Evolutionary conservation across 2,888 invertebrate species (phyloP).

Genomic region (Charanyca ferruginea): DNA sequence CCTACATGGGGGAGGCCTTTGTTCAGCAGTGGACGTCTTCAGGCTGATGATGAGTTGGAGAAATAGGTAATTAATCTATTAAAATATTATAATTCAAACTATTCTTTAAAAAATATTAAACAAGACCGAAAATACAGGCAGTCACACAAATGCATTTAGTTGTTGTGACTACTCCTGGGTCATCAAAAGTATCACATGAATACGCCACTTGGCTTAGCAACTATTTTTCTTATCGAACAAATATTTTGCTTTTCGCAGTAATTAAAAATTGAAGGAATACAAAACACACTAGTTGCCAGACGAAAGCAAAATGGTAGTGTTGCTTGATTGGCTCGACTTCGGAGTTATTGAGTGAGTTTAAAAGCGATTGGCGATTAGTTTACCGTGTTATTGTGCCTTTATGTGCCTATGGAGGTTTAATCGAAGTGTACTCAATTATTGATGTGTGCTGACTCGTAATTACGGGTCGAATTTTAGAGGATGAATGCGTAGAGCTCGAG

Average conservation of each 20-base stretch:
- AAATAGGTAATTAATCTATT: too few species aligned
- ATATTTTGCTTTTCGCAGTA: neutral
- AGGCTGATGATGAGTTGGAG: too few species aligned
- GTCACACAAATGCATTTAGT: too few species aligned
- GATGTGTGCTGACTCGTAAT: neutral
- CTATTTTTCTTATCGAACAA: neutral
- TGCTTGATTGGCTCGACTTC: conserved; percentile 32
- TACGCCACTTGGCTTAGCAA: neutral
- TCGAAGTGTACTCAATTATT: neutral
- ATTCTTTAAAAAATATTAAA: too few species aligned
- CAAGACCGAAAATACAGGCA: too few species aligned
- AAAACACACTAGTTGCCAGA: conserved; percentile 3
- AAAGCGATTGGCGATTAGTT: conserved; percentile 30
- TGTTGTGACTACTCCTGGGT: neutral
- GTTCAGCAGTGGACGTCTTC: too few species aligned
- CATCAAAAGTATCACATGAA: neutral
- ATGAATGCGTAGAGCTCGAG: too few species aligned
- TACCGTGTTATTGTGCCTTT: conserved; percentile 23
- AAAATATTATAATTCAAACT: too few species aligned
- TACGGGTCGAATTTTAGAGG: too few species aligned
- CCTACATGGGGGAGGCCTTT: too few species aligned
- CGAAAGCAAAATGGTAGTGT: conserved; percentile 21
- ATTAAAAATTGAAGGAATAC: conserved; percentile 29
- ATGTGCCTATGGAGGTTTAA: conserved; percentile 5
- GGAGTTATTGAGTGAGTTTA: conserved; percentile 22